Conservation (phyloP, 2,888 invertebrate species). For the Scaptodrosophila latifasciaeformis region DNA sequence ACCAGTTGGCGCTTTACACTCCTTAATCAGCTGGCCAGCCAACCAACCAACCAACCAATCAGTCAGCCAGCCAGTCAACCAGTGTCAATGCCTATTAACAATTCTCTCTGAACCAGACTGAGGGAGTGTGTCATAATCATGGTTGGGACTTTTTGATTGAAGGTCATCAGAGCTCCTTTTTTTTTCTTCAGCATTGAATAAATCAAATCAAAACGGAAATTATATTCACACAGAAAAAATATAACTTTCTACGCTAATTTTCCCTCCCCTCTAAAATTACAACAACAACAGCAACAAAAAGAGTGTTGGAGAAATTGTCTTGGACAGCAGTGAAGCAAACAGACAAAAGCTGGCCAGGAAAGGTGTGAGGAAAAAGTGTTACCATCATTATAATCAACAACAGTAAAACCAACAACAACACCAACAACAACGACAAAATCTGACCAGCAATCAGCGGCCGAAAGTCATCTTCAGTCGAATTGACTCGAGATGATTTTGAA, state of each 20-base stretch:
- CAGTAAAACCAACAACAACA: too few relatives aligned
- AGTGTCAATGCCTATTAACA: conserved; percentile 11
- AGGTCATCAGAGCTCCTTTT: too few relatives aligned
- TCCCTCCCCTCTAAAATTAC: too few relatives aligned
- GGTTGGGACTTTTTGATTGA: too few relatives aligned
- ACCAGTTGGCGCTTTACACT: background rate
- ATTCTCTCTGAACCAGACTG: background rate
- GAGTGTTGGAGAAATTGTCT: conserved; percentile 56
- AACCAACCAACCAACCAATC: too few relatives aligned
- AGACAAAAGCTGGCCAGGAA: too few relatives aligned
- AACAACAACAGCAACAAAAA: too few relatives aligned
- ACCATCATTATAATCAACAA: conserved; percentile 59
- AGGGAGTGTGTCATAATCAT: conserved; percentile 14
- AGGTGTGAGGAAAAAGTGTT: conserved; percentile 32
- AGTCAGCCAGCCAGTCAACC: too few relatives aligned
- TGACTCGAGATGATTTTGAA: conserved; percentile 30
- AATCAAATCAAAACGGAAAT: too few relatives aligned
- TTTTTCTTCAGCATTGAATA: too few relatives aligned
- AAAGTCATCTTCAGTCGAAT: conserved; percentile 44
- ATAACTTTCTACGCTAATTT: conserved; percentile 58
- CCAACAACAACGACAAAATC: conserved; percentile 30
- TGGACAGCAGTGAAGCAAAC: conserved; percentile 11
- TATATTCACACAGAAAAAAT: background rate
- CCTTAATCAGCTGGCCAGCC: too few relatives aligned
- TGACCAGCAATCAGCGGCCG: conserved; percentile 40